Evolutionary conservation across 53 echinoderm and acorn worm species (phyloP), one percentile per base, ranked within the genome.

Genomic region (Zoroaster sp.): DNA sequence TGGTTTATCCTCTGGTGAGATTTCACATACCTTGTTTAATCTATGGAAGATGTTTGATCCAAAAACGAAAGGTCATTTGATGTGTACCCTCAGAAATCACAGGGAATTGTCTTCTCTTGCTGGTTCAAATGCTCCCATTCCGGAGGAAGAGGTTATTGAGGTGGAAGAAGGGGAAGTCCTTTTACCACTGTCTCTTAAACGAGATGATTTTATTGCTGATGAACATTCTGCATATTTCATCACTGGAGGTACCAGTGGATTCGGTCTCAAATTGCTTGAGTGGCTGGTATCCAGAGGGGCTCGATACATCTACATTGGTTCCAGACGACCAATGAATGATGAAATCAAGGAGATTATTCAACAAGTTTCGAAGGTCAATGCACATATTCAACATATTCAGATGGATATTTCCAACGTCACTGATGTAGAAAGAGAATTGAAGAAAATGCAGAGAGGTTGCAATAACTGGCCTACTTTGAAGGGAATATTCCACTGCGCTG

Each of bases 401-500:
- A 75, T 88, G 55, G 93, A 95, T 49, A 66, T 93, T 36, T 66
- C 83, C 35, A 75, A 80, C 30, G 78, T 73, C 40, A 14, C 38
- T 0, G 77, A 88, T 12, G 76, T 90, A 7, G 67, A 89, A 49
- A 35, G 37, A 20, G 87, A 40, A 25, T 35, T 76, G 46, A 23
- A 15, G 44, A 65, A 18, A 88, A 88, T 88, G 66, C 20, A 43
- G 42, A 41, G 39, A 2, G 35, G 63, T 18, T 15, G 5, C 13
- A 40, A 15, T 25, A 39, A 30, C 12, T 74, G 63, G 83, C 83
- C 89, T 21, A 75, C 77, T 37, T 42, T 95, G 6, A 33, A 55
- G 18, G 92, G 92, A 2, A 71, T 95, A 33, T 93, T 93, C 44
- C 95, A 95, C 55, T 90, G 91, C 32, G 95, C 95, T 35, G 91